Percentiles rank a stretch among this genome's conserved stretches.
Conservation (phyloP, 2,797 vertebrate species). For the Sebastes paucispinis region DNA sequence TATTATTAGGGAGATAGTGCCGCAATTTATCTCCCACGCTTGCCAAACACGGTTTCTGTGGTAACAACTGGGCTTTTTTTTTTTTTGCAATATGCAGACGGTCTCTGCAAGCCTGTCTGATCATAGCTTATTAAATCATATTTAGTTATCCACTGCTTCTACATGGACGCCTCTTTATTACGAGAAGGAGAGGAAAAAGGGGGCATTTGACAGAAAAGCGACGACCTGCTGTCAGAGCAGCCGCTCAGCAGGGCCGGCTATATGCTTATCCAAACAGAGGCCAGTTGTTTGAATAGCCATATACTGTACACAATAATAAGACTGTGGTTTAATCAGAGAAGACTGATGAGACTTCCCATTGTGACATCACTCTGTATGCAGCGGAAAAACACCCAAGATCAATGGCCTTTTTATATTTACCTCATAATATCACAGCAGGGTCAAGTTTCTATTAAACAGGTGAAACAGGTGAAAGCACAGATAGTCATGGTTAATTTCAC, state of each 20-base stretch:
- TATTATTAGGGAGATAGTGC: constrained; percentile 68
- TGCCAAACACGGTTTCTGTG: constrained; percentile 67
- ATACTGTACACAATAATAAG: constrained; percentile 28
- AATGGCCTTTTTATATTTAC: neutral
- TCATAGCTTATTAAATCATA: constrained; percentile 53
- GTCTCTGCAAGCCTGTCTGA: constrained; percentile 24
- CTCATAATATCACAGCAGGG: neutral
- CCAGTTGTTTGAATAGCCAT: constrained; percentile 47
- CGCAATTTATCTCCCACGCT: constrained; percentile 59
- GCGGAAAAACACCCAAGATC: neutral
- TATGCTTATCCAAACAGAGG: constrained; percentile 54
- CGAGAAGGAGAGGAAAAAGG: neutral
- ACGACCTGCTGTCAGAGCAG: constrained; percentile 8
- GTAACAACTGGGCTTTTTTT: constrained; percentile 55
- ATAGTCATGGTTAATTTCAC: constrained; percentile 39
- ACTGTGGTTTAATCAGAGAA: neutral
- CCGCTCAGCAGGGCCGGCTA: constrained; percentile 1
- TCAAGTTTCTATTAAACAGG: constrained; percentile 6
- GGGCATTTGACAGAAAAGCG: constrained; percentile 8
- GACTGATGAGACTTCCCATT: neutral
- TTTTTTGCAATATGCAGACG: constrained; percentile 11
- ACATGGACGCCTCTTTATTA: constrained; percentile 10
- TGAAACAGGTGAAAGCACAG: constrained; percentile 2
- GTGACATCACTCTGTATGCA: neutral
- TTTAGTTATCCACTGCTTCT: constrained; percentile 27